Evolutionary conservation across 2,797 vertebrate species (phyloP).

Genomic region (Geotria australis): DNA sequence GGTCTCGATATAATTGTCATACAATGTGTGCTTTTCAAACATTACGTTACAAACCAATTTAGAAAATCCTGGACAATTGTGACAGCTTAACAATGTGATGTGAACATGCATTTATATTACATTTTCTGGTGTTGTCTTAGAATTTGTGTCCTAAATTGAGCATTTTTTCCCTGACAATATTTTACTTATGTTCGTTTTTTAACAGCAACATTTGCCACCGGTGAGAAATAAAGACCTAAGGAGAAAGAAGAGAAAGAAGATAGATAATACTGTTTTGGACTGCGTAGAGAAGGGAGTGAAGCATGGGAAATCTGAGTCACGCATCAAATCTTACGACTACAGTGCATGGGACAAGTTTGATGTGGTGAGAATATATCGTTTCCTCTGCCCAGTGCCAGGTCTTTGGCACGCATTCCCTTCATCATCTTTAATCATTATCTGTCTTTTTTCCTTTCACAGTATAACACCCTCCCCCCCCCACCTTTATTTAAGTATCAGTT

Average conservation of each 20-base stretch:
- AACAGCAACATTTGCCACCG: conserved; percentile 30
- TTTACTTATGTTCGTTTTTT: not conserved
- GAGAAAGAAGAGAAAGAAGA: conserved; percentile 31
- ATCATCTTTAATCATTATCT: too few species aligned
- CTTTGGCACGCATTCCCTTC: too few species aligned
- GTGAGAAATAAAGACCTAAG: conserved; percentile 59
- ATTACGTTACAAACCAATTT: too few species aligned
- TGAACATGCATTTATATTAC: too few species aligned
- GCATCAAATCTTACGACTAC: conserved; percentile 55
- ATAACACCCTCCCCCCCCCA: not conserved
- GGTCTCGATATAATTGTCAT: too few species aligned
- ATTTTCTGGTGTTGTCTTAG: too few species aligned
- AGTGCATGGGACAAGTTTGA: conserved; percentile 73
- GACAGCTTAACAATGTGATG: too few species aligned
- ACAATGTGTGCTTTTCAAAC: too few species aligned
- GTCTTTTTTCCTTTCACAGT: not conserved
- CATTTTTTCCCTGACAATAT: conserved; percentile 1
- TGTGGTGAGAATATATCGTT: conserved; percentile 24
- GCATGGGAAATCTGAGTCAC: conserved; percentile 12
- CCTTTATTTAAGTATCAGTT: not conserved
- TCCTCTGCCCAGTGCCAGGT: too few species aligned
- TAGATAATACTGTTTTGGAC: conserved; percentile 3
- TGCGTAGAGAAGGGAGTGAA: too few species aligned
- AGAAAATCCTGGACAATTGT: too few species aligned
- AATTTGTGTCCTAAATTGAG: too few species aligned